Conservation (phyloP, 1,140 invertebrate species). For the Helicoverpa armigera region DNA sequence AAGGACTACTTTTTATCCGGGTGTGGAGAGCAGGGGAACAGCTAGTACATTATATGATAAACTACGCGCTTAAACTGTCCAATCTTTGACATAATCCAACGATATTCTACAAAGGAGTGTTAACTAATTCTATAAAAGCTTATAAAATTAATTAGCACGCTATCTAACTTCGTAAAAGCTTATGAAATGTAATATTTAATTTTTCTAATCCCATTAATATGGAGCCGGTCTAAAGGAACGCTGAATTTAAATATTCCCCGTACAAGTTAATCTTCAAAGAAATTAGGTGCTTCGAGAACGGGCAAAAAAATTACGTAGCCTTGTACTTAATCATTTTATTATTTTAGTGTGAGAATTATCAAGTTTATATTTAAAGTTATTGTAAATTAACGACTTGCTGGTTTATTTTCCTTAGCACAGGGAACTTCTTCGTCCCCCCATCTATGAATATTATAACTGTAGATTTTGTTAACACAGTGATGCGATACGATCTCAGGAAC, state of each 20-base stretch:
- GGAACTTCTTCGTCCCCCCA: too few relatives aligned
- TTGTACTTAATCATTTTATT: background rate
- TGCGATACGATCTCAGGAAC: too few relatives aligned
- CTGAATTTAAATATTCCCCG: constrained; percentile 8
- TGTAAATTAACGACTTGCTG: too few relatives aligned
- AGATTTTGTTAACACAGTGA: too few relatives aligned
- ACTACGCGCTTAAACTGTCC: background rate
- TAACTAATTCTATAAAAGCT: constrained; percentile 16
- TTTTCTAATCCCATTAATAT: constrained; percentile 15
- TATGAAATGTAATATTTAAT: background rate
- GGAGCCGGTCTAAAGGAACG: background rate
- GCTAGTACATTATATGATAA: too few relatives aligned
- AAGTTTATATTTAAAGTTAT: too few relatives aligned
- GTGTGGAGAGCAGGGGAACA: too few relatives aligned
- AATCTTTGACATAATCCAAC: background rate
- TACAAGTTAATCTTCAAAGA: constrained; percentile 8
- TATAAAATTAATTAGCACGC: constrained; percentile 13
- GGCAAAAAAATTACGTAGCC: background rate
- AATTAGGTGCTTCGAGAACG: background rate
- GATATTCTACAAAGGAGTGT: background rate
- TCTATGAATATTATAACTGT: too few relatives aligned
- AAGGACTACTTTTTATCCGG: too few relatives aligned
- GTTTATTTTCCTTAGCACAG: too few relatives aligned
- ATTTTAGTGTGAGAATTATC: background rate
- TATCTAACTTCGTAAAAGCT: constrained; percentile 13